Percentiles rank a stretch among this genome's conserved stretches.
These are phyloP conservation scores for Chlamydotis undulata DNA, from an alignment of 2,113 vertebrate genomes.

Conservation along the genomic window DNA sequence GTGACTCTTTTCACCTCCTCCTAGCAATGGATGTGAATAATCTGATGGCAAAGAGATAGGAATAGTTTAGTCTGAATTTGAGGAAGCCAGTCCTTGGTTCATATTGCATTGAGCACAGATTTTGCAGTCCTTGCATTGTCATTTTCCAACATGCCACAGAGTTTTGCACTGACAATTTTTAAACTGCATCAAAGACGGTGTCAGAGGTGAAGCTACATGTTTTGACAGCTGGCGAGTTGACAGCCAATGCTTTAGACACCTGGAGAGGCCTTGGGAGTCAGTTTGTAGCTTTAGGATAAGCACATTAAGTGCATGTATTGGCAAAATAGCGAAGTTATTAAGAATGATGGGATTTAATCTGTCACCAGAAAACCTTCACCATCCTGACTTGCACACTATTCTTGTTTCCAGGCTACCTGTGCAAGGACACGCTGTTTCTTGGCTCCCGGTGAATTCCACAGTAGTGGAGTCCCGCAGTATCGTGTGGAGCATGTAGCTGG, in stretches of 20 bases:
- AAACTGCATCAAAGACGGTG: background rate
- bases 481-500: background rate
- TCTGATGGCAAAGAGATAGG: background rate
- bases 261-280: background rate
- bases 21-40: background rate
- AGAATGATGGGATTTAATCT: background rate
- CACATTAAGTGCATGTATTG: background rate
- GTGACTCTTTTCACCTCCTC: background rate
- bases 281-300: background rate
- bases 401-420: background rate
- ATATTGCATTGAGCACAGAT: background rate
- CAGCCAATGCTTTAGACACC: background rate
- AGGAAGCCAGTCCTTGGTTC: background rate
- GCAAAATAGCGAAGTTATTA: background rate
- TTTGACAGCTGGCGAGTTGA: conserved; percentile 7
- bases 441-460: background rate
- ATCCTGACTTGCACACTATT: background rate
- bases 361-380: background rate
- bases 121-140: background rate
- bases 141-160: background rate
- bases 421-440: background rate
- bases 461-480: background rate
- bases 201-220: background rate
- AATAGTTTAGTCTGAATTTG: background rate
- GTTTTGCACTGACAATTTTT: background rate